Evolutionary conservation across 2,113 vertebrate species (phyloP), one percentile per base, ranked within the genome.

Genomic region (Oreochromis niloticus): DNA sequence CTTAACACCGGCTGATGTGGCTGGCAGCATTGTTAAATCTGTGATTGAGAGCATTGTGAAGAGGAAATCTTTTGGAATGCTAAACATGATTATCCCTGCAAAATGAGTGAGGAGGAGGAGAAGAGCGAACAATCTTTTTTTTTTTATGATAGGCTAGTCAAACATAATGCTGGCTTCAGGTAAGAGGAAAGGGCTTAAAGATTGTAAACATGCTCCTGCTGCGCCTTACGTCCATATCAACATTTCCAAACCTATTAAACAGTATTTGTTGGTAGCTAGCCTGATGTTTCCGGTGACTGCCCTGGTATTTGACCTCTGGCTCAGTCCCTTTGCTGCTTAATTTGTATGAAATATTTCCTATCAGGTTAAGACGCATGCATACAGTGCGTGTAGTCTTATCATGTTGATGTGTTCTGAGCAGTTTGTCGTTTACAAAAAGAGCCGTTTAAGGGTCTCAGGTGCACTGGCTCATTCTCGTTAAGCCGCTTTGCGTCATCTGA

Each of bases 41-140:
- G 89, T 95, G 94, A 96, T 95, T 95, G 92, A 94, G 92, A 92
- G 91, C 86, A 94, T 95, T 95, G 90, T 95, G 90, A 86, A 90
- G 89, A 81, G 36, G 84, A 83, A 86, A 85, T 92, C 68, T 89
- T 87, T 89, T 36, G 36, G 56, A 88, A 89, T 71, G 88, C 79
- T 88, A 92, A 94, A 92, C 89, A 85, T 73, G 63, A 88, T 90
- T 90, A 90, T 90, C 63, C 41, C 83, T 36, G 41, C 61, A 63
- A 85, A 89, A 86, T 16, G 87, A 89, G 73, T 86, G 82, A 85
- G 63, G 52, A 85, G 82, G 82, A 89, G 81, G 91, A 89, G 85
- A 91, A 9, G 81, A 50, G 75, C 71, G 34, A 86, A 81, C 24
- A 24, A 36, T 89, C 80, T 4, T 41, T 41, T 12, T 24, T 24